Evolutionary conservation across 1,140 invertebrate genomes (phyloP).

Genomic region (Laupala kohalensis): DNA sequence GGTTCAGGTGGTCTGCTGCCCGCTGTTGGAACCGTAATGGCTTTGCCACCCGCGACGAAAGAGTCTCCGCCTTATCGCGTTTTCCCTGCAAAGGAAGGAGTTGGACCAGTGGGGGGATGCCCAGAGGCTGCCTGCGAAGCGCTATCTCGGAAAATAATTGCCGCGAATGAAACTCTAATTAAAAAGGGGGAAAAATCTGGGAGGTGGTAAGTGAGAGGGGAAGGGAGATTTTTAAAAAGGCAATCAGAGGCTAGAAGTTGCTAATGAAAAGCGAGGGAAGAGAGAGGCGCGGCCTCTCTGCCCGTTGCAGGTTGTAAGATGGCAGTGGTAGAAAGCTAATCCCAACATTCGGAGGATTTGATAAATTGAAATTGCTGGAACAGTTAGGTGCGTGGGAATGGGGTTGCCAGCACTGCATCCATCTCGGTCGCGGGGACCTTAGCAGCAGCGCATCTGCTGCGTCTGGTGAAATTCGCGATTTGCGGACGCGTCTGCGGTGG

Average conservation of each 20-base stretch:
- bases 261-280: background rate
- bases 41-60: too few relatives aligned
- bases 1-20: too few relatives aligned
- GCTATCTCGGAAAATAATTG: background rate
- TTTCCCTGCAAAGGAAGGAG: too few relatives aligned
- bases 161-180: background rate
- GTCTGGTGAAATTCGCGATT: too few relatives aligned
- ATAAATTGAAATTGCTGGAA: background rate
- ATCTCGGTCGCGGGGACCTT: too few relatives aligned
- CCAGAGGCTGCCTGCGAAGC: background rate
- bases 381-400: background rate
- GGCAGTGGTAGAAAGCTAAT: background rate
- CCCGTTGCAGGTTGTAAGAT: background rate
- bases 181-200: background rate
- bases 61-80: too few relatives aligned
- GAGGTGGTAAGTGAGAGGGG: too few relatives aligned
- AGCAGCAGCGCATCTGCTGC: too few relatives aligned
- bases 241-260: background rate
- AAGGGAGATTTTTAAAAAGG: background rate
- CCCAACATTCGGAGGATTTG: background rate
- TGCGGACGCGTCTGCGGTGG: too few relatives aligned
- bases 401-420: too few relatives aligned
- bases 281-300: background rate
- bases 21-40: too few relatives aligned
- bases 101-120: too few relatives aligned